These are phyloP conservation scores for Phoebastria nigripes DNA, from an alignment of 2,797 vertebrate genomes.

Conservation along the genomic window DNA sequence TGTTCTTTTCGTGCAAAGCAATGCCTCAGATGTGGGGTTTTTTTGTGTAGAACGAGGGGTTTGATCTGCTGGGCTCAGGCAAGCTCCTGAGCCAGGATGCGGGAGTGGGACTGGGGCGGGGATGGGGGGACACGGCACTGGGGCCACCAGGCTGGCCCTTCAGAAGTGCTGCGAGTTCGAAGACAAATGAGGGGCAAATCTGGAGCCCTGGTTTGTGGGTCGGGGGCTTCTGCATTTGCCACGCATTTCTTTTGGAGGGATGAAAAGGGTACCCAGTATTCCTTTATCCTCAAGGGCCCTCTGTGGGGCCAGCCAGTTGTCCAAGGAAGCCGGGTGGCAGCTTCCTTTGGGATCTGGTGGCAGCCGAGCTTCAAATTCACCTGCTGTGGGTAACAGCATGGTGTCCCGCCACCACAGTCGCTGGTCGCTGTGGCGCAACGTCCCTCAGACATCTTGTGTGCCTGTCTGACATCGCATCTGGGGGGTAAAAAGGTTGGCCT, in stretches of 20 bases:
- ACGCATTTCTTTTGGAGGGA: neutral
- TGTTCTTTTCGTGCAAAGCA: neutral
- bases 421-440: neutral
- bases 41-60: neutral
- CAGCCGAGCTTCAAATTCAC: neutral
- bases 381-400: neutral
- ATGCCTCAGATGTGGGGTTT: neutral
- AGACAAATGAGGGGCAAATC: neutral
- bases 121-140: rapidly evolving
- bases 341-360: neutral
- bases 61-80: neutral
- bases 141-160: neutral
- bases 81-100: neutral
- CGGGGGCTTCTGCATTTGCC: neutral
- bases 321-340: neutral
- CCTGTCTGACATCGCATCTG: neutral
- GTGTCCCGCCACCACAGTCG: rapidly evolving
- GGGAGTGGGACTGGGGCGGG: neutral
- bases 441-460: neutral
- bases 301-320: neutral
- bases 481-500: neutral
- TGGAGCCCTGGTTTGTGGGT: neutral
- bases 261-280: neutral
- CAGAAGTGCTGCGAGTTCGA: neutral
- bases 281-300: neutral